phyloP scores from a whole-genome alignment of 1,140 invertebrate genomes.

The Rhyacophila brunnea region DNA sequence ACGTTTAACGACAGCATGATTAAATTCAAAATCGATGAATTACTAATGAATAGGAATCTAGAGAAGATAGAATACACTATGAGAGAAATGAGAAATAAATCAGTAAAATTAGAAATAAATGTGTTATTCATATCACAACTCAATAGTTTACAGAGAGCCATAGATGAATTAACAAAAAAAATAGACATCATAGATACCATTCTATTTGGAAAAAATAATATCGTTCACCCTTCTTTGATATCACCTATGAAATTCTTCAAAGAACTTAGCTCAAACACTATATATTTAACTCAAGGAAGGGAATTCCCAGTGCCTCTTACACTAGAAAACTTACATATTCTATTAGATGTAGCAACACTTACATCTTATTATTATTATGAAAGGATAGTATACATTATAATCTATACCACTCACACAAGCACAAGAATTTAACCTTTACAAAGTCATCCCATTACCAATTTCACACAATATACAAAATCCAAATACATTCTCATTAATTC shows the following conservation, averaged over 20 bases:
- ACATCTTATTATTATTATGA: neutral
- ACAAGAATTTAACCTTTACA: neutral
- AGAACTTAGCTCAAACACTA: neutral
- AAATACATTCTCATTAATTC: too few relatives aligned
- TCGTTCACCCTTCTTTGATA: slow-evolving; percentile 1
- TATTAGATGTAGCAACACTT: too few relatives aligned
- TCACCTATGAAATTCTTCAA: neutral
- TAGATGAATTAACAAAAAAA: neutral
- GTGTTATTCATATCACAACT: neutral
- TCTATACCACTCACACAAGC: neutral
- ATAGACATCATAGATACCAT: neutral
- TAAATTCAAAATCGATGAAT: neutral
- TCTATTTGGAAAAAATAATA: neutral
- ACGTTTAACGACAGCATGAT: neutral
- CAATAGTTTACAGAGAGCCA: neutral
- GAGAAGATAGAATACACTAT: neutral
- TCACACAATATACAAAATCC: neutral
- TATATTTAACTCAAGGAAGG: neutral
- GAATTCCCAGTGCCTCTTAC: neutral
- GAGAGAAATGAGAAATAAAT: neutral
- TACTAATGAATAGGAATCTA: neutral
- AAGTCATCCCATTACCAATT: slow-evolving; percentile 5
- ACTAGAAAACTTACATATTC: slow-evolving; percentile 3
- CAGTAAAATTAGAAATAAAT: neutral
- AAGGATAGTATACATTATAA: neutral